Evolutionary conservation across 2,797 vertebrate genomes (phyloP).

Genomic region (Enteromius radiatus): DNA sequence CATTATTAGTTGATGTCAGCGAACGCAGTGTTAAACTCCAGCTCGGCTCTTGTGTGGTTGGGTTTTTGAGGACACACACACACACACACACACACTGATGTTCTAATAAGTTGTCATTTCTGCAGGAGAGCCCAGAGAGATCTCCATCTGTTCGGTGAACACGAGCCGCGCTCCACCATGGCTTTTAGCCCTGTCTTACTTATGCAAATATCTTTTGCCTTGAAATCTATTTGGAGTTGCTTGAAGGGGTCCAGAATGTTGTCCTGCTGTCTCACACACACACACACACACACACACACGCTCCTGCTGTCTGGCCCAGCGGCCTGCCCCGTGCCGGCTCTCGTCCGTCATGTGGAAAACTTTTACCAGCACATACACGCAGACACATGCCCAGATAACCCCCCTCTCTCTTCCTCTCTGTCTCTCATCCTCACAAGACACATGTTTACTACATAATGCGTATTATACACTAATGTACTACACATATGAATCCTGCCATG

Average conservation of each 20-base stretch:
- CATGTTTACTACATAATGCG: too few relatives aligned
- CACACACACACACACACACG: slow-evolving; percentile 29
- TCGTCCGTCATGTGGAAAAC: slow-evolving; percentile 78
- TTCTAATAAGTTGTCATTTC: slow-evolving; percentile 77
- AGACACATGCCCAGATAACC: slow-evolving; percentile 50
- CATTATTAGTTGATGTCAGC: background rate
- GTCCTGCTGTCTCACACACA: slow-evolving; percentile 85
- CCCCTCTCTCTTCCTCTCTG: background rate
- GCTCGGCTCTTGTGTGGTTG: background rate
- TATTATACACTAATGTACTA: too few relatives aligned
- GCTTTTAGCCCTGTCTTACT: slow-evolving; percentile 80
- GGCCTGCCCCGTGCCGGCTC: slow-evolving; percentile 67
- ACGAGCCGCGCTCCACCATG: slow-evolving; percentile 59
- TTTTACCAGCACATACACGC: slow-evolving; percentile 73
- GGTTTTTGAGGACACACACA: slow-evolving; percentile 9
- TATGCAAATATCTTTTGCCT: slow-evolving; percentile 88
- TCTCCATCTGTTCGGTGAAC: slow-evolving; percentile 60
- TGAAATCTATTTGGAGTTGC: slow-evolving; percentile 85
- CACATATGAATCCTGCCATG: too few relatives aligned
- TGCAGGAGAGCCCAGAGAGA: slow-evolving; percentile 75
- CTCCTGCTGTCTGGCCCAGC: slow-evolving; percentile 84
- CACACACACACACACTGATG: slow-evolving; percentile 55
- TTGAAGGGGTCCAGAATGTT: slow-evolving; percentile 86
- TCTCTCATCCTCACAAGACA: too few relatives aligned
- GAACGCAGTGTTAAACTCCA: background rate